A percentile compares a stretch with the other conserved stretches of the same genome.
Evolutionary conservation across 2,797 vertebrate genomes (phyloP).

Genomic region (Coendou prehensilis): DNA sequence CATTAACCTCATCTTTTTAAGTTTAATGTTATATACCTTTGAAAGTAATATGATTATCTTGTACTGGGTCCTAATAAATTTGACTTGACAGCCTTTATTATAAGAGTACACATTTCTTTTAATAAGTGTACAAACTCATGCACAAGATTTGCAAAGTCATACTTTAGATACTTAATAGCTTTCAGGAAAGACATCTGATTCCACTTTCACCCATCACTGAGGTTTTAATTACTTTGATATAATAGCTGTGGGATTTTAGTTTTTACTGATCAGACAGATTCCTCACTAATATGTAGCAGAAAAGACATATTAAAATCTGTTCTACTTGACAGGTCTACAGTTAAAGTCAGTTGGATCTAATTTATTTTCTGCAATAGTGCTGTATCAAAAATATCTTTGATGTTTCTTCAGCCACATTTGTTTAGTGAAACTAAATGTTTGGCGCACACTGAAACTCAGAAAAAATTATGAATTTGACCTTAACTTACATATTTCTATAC

Average conservation of each 20-base stretch:
- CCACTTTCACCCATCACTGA: slow-evolving; percentile 46
- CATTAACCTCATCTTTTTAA: neutral
- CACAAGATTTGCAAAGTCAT: slow-evolving; percentile 16
- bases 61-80: neutral
- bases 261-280: slow-evolving; percentile 57
- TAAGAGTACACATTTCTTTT: slow-evolving; percentile 29
- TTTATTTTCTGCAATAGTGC: slow-evolving; percentile 73
- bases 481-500: neutral
- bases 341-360: slow-evolving; percentile 68
- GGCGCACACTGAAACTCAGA: slow-evolving; percentile 36
- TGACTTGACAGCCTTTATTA: neutral
- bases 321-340: slow-evolving; percentile 51
- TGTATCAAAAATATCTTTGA: slow-evolving; percentile 73
- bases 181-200: slow-evolving; percentile 71
- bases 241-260: slow-evolving; percentile 47
- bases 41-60: neutral
- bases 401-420: slow-evolving; percentile 52
- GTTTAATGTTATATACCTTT: neutral
- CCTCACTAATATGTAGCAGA: slow-evolving; percentile 59
- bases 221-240: slow-evolving; percentile 70
- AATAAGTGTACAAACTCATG: slow-evolving; percentile 27
- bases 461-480: slow-evolving; percentile 59
- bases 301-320: slow-evolving; percentile 66
- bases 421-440: slow-evolving; percentile 61
- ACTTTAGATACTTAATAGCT: slow-evolving; percentile 50